These are phyloP conservation scores for Laticauda colubrina DNA, from an alignment of 2,113 vertebrate genomes.

Conservation along the genomic window DNA sequence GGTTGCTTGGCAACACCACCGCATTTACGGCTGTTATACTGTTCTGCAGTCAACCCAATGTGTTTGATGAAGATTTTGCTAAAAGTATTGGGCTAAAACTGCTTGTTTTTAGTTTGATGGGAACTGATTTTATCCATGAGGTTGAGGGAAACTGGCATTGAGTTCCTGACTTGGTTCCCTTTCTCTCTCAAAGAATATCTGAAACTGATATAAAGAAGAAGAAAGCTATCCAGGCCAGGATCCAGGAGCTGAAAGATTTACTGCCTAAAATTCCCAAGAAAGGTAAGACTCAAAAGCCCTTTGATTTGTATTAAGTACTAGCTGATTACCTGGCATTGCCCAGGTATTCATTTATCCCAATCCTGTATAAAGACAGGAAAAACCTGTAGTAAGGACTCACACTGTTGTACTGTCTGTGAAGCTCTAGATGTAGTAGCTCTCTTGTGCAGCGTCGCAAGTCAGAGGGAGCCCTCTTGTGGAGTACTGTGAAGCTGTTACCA, in stretches of 20 bases:
- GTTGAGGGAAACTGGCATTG: neutral
- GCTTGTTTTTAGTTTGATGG: neutral
- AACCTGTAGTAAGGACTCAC: neutral
- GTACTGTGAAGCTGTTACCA: no score
- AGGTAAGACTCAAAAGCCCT: constrained; percentile 66
- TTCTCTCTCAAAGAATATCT: neutral
- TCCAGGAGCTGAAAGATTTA: constrained; percentile 68
- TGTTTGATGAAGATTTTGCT: neutral
- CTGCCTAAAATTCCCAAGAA: constrained; percentile 78
- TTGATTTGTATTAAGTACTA: neutral
- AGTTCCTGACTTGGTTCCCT: neutral
- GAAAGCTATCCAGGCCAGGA: constrained; percentile 51
- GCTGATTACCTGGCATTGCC: no score
- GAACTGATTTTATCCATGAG: neutral
- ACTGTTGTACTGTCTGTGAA: no score
- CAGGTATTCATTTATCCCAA: no score
- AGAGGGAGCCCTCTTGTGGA: no score
- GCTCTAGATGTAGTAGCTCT: no score
- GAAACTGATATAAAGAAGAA: constrained; percentile 55
- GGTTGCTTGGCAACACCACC: neutral
- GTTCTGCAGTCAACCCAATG: neutral
- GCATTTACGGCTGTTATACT: neutral
- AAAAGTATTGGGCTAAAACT: neutral
- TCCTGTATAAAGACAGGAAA: neutral
- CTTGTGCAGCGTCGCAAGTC: no score